Evolutionary conservation across 2,797 vertebrate genomes (phyloP), one percentile per base, ranked within the genome.

Genomic region (Hirundo rustica): DNA sequence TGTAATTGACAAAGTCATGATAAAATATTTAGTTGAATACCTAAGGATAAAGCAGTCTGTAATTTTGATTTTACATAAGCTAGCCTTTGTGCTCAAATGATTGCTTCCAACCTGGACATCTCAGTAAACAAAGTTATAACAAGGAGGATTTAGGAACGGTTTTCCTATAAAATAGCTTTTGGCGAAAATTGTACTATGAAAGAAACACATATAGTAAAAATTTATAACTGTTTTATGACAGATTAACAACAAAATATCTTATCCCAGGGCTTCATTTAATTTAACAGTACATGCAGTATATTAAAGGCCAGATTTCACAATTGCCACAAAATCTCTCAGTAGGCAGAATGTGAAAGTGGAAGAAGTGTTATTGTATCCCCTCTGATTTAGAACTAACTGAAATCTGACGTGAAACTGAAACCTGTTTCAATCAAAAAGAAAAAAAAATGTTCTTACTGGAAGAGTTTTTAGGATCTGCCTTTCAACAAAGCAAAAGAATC

Each of bases 401-500:
- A 88, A 88, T 26, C 42, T 79, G 50, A 14, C 78, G 75, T 30
- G 38, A 92, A 92, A 82, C 30, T 57, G 85, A 88, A 93, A 93
- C 27, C 9, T 48, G 18, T 25, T 36, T 90, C 83, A 77, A 51
- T 13, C 1, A 3, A 78, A 26, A 91, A 54, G 53, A 47, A 73
- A 73, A 64, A 71, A 85, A 38, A 53, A 54, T n/a, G 14, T 34
- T 55, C 48, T 61, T 54, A 47, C 16, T 61, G 34, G 55, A 7
- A 54, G 40, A 34, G 13, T 26, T 77, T 85, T 70, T 55, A 74
- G 30, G 47, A 79, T 38, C 27, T 60, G 42, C 30, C 42, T 71
- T 85, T 74, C 36, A 88, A 89, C 22, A 85, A 92, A 80, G 23
- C 20, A 75, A 77, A 85, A 19, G 29, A 55, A 50, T 53, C 42